Evolutionary conservation across 2,888 invertebrate genomes (phyloP).

Genomic region (Sialis lutaria): DNA sequence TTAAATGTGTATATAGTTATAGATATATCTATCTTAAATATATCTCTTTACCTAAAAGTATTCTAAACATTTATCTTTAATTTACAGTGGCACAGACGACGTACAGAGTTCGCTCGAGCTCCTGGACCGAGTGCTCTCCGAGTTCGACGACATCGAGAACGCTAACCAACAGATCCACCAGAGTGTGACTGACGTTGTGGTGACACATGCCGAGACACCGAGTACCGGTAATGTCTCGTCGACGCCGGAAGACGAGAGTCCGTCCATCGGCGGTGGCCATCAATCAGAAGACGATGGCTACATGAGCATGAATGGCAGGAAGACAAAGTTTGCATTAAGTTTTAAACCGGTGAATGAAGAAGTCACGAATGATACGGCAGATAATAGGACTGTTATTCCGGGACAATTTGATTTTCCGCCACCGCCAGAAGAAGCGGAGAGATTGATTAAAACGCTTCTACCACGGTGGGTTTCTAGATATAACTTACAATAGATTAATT

Average conservation of each 20-base stretch:
- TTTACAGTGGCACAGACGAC: conserved; percentile 65
- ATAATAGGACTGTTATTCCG: conserved; percentile 24
- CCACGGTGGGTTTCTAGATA: conserved; percentile 39
- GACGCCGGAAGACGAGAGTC: conserved; percentile 41
- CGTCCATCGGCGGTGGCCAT: conserved; percentile 62
- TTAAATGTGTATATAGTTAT: too few species aligned
- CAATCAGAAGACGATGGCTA: conserved; percentile 84
- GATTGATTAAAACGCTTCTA: conserved; percentile 55
- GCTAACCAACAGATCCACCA: conserved; percentile 37
- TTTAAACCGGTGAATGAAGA: conserved; percentile 42
- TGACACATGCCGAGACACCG: conserved; percentile 23
- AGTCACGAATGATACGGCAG: conserved; percentile 14
- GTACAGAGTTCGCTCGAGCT: conserved; percentile 78
- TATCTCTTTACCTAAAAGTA: too few species aligned
- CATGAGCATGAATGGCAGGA: conserved; percentile 82
- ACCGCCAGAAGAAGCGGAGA: conserved; percentile 59
- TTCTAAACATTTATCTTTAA: conserved; percentile 13
- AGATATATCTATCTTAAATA: too few species aligned
- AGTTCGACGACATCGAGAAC: conserved; percentile 67
- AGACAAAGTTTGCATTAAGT: conserved; percentile 54
- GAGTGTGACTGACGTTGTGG: conserved; percentile 31
- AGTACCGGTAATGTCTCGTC: conserved; percentile 6
- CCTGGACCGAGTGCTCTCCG: conserved; percentile 75
- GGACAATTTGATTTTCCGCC: conserved; percentile 42
- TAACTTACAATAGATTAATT: too few species aligned